These are phyloP conservation scores for Tipula helvola DNA, from an alignment of 2,888 invertebrate genomes.

Conservation along the genomic window DNA sequence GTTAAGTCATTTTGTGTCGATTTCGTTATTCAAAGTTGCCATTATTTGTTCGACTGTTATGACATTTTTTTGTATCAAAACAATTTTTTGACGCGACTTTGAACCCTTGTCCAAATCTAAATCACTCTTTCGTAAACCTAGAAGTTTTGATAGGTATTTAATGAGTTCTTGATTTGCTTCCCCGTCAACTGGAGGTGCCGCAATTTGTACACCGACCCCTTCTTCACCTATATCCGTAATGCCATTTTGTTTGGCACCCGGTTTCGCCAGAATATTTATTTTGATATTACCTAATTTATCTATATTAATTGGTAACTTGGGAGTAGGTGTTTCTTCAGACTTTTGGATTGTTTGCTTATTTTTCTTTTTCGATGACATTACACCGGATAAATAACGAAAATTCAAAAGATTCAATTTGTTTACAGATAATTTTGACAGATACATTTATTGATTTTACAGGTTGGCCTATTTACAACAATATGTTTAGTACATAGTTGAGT, in stretches of 20 bases:
- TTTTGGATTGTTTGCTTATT: neutral
- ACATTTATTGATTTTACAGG: neutral
- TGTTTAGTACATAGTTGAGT: no score
- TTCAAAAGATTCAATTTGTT: neutral
- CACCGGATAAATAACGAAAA: neutral
- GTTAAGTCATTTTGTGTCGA: neutral
- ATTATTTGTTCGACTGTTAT: slow-evolving; percentile 36
- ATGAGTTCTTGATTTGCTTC: slow-evolving; percentile 67
- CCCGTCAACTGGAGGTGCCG: slow-evolving; percentile 69
- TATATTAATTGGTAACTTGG: slow-evolving; percentile 27
- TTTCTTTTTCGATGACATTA: slow-evolving; percentile 6
- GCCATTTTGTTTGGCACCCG: slow-evolving; percentile 58
- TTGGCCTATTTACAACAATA: neutral
- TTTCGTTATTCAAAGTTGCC: slow-evolving; percentile 27
- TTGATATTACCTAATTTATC: slow-evolving; percentile 48
- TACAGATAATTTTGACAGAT: neutral
- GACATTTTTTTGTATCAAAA: slow-evolving; percentile 37
- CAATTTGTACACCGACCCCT: slow-evolving; percentile 60
- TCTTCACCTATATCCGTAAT: slow-evolving; percentile 51
- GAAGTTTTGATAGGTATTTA: slow-evolving; percentile 53
- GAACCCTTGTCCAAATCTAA: slow-evolving; percentile 51
- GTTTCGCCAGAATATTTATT: slow-evolving; percentile 57
- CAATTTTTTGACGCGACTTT: slow-evolving; percentile 43
- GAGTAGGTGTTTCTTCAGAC: slow-evolving; percentile 12
- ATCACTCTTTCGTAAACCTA: slow-evolving; percentile 57